Conservation (phyloP, 2,888 invertebrate species). For the Subacronicta megacephala region DNA sequence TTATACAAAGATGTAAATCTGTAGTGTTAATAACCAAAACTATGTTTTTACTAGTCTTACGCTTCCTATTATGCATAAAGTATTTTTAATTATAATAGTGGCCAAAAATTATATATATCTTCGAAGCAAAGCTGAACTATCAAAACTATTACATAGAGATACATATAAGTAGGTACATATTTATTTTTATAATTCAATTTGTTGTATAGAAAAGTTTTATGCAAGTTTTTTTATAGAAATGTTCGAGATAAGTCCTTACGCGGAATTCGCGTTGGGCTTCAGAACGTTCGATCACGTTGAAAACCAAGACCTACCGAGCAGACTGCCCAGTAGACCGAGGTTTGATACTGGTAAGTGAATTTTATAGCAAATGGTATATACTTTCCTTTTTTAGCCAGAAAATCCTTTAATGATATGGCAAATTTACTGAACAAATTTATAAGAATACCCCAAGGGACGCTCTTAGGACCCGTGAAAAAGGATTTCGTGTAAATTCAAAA, state of each 20-base stretch:
- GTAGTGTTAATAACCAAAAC: no score
- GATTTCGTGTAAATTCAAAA: no score
- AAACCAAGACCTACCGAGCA: constrained; percentile 84
- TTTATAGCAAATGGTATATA: neutral
- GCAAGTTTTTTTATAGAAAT: constrained; percentile 72
- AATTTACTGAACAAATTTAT: neutral
- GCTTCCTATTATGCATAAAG: no score
- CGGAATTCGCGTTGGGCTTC: constrained; percentile 87
- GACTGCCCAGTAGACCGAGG: constrained; percentile 82
- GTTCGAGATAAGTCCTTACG: constrained; percentile 89
- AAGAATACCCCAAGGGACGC: neutral
- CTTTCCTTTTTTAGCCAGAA: neutral
- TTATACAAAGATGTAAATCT: no score
- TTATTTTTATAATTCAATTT: no score
- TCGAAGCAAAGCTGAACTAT: no score
- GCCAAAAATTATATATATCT: no score
- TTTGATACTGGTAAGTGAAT: constrained; percentile 83
- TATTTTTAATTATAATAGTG: no score
- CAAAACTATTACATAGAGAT: no score
- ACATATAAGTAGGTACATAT: no score
- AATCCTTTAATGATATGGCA: neutral
- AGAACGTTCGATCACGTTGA: constrained; percentile 86
- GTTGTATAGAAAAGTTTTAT: no score
- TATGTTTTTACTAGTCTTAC: no score
- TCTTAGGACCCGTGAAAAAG: neutral